Evolutionary conservation across 2,797 vertebrate genomes (phyloP), one percentile per base, ranked within the genome.

Genomic region (Nyctibius grandis): DNA sequence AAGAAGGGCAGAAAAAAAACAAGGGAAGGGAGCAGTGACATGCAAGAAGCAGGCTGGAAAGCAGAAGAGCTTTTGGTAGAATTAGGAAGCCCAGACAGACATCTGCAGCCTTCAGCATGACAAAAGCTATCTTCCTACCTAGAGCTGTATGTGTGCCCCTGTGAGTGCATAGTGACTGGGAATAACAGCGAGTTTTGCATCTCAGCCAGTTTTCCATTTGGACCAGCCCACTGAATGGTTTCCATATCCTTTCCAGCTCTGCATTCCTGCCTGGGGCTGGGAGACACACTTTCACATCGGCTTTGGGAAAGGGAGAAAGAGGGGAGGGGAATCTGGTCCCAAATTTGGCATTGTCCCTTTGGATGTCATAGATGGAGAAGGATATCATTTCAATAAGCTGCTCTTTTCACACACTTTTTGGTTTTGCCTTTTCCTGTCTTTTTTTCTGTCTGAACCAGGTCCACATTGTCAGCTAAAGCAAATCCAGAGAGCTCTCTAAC

Each of bases 201-300:
- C 9, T 81, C n/a, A 82, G 76, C 56, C 48, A 79, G 15, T 60
- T 78, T 67, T 90, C 28, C 25, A 16, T 67, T 77, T 75, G 36
- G 25, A 85, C 26, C 50, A 75, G 29, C 18, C 34, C 29, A 51
- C 17, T 21, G 60, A 57, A 74, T 42, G 23, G 8, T 83, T 93
- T 70, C 48, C 22, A 23, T 34, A 76, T 51, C 12, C 40, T 80
- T 63, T 93, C 53, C 65, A 83, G 40, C 53, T 72, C 53, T 50
- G 38, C 20, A 45, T 80, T 91, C 56, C 45, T 82, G 3, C 42
- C 21, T 33, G 10, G 4, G 17, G 8, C 11, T 81, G 26, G 5
- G 17, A 28, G 5, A 57, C 63, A 72, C 0, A 1, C 2, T 88
- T 7, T 44, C 13, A 26, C 9, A 22, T 22, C 1, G 3, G 31